These are phyloP conservation scores for Catocala nupta DNA, from an alignment of 2,888 invertebrate species.

Conservation along the genomic window DNA sequence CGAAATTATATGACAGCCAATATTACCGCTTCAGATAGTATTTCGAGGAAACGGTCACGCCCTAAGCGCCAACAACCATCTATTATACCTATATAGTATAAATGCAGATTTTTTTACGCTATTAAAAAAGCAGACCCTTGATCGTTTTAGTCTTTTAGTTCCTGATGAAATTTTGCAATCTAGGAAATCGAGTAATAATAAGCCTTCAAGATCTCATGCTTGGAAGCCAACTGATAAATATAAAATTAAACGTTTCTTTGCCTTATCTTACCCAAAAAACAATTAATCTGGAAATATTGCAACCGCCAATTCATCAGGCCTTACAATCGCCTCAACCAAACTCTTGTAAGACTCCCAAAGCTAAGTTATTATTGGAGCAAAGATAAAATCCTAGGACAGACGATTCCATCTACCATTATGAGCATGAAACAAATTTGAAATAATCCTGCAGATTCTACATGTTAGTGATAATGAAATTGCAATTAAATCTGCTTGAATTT, in stretches of 20 bases:
- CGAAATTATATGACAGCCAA: conserved; percentile 15
- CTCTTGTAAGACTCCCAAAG: conserved; percentile 46
- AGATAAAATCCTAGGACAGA: conserved; percentile 34
- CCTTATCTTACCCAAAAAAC: too few relatives aligned
- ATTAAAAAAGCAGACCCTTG: conserved; percentile 17
- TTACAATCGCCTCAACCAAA: too few relatives aligned
- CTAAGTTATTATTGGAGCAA: conserved; percentile 43
- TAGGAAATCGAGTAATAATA: conserved; percentile 12
- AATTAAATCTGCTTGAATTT: conserved; percentile 18
- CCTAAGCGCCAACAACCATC: conserved; percentile 6
- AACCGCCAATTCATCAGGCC: too few relatives aligned
- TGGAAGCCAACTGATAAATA: conserved; percentile 24
- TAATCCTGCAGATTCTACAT: conserved; percentile 26
- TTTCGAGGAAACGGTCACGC: background rate
- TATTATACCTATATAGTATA: conserved; percentile 14
- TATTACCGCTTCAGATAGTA: conserved; percentile 13
- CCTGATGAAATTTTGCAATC: conserved; percentile 21
- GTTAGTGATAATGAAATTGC: conserved; percentile 28
- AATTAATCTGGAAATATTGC: too few relatives aligned
- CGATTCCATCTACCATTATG: conserved; percentile 35
- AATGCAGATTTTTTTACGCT: conserved; percentile 11
- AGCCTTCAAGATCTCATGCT: conserved; percentile 32
- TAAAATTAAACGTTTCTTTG: conserved; percentile 44
- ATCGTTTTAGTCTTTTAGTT: conserved; percentile 19
- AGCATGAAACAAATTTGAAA: conserved; percentile 38